phyloP scores from a whole-genome alignment of 92 coral and sea anemone species.

The Epizoanthus illoricatus region DNA sequence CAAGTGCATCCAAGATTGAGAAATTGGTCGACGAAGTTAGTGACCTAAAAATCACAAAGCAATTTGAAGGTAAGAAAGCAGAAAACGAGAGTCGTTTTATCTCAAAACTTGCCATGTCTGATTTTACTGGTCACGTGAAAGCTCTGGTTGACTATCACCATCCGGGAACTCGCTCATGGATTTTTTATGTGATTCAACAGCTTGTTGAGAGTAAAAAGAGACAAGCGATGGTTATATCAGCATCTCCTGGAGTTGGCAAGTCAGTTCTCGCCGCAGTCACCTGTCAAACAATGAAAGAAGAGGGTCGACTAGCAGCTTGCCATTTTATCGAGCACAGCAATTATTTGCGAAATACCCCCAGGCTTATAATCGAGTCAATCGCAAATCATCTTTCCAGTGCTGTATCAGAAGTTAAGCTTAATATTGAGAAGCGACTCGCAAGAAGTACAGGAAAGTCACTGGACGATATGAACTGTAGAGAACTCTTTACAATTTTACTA shows the following conservation, averaged over 20 bases:
- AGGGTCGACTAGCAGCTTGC: conserved; percentile 49
- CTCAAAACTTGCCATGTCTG: conserved; percentile 49
- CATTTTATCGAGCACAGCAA: conserved; percentile 64
- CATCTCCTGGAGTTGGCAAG: conserved; percentile 73
- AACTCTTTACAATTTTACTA: conserved; percentile 11
- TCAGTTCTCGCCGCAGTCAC: conserved; percentile 61
- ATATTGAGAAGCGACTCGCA: conserved; percentile 48
- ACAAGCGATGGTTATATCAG: conserved; percentile 55
- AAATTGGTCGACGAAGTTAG: background rate
- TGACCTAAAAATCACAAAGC: background rate
- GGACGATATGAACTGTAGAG: conserved; percentile 7
- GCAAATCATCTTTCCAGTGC: conserved; percentile 55
- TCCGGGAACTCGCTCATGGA: conserved; percentile 64
- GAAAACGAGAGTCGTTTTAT: background rate
- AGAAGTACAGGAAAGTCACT: conserved; percentile 6
- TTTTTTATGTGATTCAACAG: conserved; percentile 51
- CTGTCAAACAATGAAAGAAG: conserved; percentile 47
- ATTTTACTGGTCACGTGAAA: conserved; percentile 57
- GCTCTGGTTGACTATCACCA: conserved; percentile 25
- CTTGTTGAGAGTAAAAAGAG: conserved; percentile 40
- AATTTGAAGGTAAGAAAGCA: too few species aligned
- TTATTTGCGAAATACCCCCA: conserved; percentile 50
- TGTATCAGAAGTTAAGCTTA: conserved; percentile 52
- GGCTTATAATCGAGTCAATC: conserved; percentile 60
- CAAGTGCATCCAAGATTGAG: background rate